A percentile compares a stretch with the other conserved stretches of the same genome.
These are phyloP conservation scores for Labeo calbasu DNA, from an alignment of 2,797 vertebrate species.

Conservation along the genomic window DNA sequence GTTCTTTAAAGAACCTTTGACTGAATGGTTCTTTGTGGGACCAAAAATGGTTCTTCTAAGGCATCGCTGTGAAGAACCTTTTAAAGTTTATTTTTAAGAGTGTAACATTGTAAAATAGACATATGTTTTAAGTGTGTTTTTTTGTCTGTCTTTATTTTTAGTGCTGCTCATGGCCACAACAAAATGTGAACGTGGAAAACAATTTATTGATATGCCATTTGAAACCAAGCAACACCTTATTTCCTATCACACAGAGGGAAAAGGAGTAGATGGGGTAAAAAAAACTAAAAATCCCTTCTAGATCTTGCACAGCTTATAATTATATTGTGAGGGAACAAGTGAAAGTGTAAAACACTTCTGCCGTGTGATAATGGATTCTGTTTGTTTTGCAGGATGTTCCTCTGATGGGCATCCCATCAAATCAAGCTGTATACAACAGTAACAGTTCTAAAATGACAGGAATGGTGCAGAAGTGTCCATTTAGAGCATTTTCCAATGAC, in stretches of 20 bases:
- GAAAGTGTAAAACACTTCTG: not conserved
- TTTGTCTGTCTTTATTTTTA: slow-evolving; percentile 54
- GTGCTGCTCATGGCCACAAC: slow-evolving; percentile 78
- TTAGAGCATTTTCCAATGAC: slow-evolving; percentile 1
- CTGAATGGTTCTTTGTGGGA: too few relatives aligned
- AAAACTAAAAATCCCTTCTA: slow-evolving; percentile 2
- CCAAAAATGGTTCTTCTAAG: too few relatives aligned
- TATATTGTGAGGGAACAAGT: not conserved
- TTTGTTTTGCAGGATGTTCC: slow-evolving; percentile 42
- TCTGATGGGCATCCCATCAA: slow-evolving; percentile 7
- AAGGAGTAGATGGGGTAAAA: slow-evolving; percentile 64
- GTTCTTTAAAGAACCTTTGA: too few relatives aligned
- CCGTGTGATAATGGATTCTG: not conserved
- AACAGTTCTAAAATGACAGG: not conserved
- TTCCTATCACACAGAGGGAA: slow-evolving; percentile 81
- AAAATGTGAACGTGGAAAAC: slow-evolving; percentile 67
- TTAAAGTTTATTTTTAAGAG: too few relatives aligned
- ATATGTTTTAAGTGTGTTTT: not conserved
- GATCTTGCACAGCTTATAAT: not conserved
- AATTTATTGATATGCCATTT: slow-evolving; percentile 81
- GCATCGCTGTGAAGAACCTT: too few relatives aligned
- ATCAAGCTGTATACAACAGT: not conserved
- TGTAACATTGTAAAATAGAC: not conserved
- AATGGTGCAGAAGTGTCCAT: not conserved
- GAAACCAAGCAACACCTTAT: slow-evolving; percentile 80